Conservation (phyloP, 2,113 vertebrate genomes). For the Tetrax tetrax region DNA sequence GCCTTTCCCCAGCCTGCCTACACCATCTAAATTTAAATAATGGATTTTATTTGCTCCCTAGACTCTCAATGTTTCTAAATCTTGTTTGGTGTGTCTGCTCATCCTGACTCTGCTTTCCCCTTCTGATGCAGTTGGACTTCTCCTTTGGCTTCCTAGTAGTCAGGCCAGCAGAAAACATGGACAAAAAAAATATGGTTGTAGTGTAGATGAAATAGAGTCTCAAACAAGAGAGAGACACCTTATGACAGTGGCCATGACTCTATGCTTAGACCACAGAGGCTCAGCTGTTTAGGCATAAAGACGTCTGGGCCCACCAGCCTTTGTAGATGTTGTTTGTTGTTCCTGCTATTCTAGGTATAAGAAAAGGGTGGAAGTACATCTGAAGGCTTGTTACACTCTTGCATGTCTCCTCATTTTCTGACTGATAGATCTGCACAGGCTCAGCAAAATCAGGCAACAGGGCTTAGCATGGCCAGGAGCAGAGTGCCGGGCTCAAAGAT, state of each 20-base stretch:
- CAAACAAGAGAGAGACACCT: not conserved
- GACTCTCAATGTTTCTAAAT: not conserved
- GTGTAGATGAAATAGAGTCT: not conserved
- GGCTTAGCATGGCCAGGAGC: not conserved
- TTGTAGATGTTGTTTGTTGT: not conserved
- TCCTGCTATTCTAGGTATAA: not conserved
- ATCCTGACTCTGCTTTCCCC: not conserved
- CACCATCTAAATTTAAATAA: not conserved
- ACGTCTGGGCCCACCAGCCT: not conserved
- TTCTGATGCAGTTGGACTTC: not conserved
- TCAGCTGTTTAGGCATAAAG: not conserved
- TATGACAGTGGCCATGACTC: not conserved
- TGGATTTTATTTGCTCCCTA: not conserved
- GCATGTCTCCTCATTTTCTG: not conserved
- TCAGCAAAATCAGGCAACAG: not conserved
- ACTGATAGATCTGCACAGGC: not conserved
- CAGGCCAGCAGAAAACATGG: not conserved
- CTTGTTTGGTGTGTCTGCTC: not conserved
- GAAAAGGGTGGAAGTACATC: not conserved
- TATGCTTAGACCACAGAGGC: not conserved
- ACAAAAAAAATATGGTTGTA: fast-evolving
- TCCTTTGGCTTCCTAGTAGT: not conserved
- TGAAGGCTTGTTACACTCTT: not conserved
- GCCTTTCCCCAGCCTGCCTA: not conserved
- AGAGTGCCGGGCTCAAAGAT: not conserved